Evolutionary conservation across 2,113 vertebrate genomes (phyloP).

Genomic region (Sminthopsis crassicaudata): DNA sequence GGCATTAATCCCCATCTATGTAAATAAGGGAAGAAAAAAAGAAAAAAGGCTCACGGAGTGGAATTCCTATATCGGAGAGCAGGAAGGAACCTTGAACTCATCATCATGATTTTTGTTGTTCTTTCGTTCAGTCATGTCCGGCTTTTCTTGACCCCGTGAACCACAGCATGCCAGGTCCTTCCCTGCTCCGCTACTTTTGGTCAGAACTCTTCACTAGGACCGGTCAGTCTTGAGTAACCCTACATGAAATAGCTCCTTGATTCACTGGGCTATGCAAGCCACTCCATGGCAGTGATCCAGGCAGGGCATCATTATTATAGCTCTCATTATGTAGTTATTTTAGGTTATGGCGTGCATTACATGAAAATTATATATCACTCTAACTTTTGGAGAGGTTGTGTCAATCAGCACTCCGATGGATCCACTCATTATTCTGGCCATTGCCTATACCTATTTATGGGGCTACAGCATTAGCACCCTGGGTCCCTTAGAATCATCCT

Average conservation of each 20-base stretch:
- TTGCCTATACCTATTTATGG: background rate
- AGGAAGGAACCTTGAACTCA: background rate
- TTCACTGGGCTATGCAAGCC: background rate
- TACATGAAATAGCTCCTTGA: background rate
- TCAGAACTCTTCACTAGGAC: background rate
- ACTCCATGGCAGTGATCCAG: background rate
- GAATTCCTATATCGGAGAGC: background rate
- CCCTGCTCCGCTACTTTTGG: background rate
- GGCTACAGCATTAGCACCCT: too few relatives aligned
- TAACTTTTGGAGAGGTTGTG: background rate
- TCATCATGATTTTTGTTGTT: background rate
- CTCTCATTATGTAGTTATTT: background rate
- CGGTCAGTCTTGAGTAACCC: background rate
- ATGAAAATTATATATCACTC: background rate
- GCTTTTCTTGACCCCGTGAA: background rate
- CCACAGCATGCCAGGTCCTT: background rate
- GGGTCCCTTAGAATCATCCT: too few relatives aligned
- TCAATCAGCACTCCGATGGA: background rate
- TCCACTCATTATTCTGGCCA: background rate
- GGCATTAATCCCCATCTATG: slow-evolving; percentile 52
- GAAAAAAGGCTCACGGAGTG: background rate
- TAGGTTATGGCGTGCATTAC: background rate
- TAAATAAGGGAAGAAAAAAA: background rate
- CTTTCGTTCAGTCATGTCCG: background rate
- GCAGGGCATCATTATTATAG: background rate